A percentile compares a stretch with the other conserved stretches of the same genome.
phyloP scores from a whole-genome alignment of 2,888 invertebrate species.

The Lochmaea capreae region DNA sequence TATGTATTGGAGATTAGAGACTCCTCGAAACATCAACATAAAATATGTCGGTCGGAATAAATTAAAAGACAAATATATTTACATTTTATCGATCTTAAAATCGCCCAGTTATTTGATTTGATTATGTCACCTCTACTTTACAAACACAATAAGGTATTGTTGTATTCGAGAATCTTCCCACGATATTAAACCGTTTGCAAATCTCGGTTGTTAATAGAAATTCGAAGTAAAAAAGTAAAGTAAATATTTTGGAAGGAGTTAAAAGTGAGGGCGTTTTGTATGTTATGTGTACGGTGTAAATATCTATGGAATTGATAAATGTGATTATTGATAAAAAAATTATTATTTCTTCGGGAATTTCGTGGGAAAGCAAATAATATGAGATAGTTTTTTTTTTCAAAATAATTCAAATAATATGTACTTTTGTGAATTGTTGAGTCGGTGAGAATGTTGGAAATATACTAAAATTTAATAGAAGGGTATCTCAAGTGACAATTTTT shows the following conservation, averaged over 20 bases:
- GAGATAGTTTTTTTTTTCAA: not conserved
- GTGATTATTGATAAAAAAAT: not conserved
- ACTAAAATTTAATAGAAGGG: too few relatives aligned
- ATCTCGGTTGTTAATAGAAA: not conserved
- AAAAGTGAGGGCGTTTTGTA: conserved; percentile 20
- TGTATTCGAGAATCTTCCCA: conserved; percentile 12
- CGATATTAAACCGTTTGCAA: conserved; percentile 15
- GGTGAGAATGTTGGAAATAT: not conserved
- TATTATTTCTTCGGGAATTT: not conserved
- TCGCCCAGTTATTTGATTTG: conserved; percentile 6
- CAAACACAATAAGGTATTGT: conserved; percentile 11
- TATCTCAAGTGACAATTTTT: too few relatives aligned
- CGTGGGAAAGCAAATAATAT: conserved; percentile 3
- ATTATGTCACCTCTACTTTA: not conserved
- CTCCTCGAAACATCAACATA: too few relatives aligned
- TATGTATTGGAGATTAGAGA: too few relatives aligned
- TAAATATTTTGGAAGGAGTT: conserved; percentile 14
- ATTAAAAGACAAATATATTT: not conserved
- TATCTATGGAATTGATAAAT: conserved; percentile 2
- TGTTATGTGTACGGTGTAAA: not conserved
- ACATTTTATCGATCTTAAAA: not conserved
- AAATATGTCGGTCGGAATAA: too few relatives aligned
- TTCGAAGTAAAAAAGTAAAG: conserved; percentile 4
- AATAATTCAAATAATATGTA: not conserved
- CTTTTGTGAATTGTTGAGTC: not conserved